Evolutionary conservation across 2,888 invertebrate genomes (phyloP).

Genomic region (Stegana nigrithorax): DNA sequence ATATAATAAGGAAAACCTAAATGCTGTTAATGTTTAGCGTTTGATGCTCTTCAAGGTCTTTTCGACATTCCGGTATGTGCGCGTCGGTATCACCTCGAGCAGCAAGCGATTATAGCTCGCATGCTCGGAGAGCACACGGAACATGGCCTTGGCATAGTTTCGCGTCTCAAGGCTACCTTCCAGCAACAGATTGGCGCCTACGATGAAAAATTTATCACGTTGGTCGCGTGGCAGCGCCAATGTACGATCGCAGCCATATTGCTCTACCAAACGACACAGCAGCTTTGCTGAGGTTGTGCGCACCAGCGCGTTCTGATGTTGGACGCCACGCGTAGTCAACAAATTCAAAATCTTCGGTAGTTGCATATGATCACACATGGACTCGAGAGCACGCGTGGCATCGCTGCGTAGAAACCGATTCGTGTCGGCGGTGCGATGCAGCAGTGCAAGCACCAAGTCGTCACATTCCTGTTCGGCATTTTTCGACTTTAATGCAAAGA

Average conservation of each 20-base stretch:
- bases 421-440: constrained; percentile 92
- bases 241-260: constrained; percentile 79
- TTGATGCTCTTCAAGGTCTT: constrained; percentile 75
- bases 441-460: constrained; percentile 81
- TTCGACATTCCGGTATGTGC: constrained; percentile 84
- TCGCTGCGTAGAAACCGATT: constrained; percentile 93
- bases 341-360: constrained; percentile 77
- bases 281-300: constrained; percentile 86
- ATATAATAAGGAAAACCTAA: not conserved
- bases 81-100: constrained; percentile 82
- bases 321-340: constrained; percentile 77
- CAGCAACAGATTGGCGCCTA: constrained; percentile 84
- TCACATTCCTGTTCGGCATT: constrained; percentile 82
- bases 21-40: constrained; percentile 29
- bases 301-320: constrained; percentile 89
- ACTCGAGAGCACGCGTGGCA: constrained; percentile 80
- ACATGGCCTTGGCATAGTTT: constrained; percentile 82
- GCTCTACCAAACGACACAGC: constrained; percentile 78
- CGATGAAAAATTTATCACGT: constrained; percentile 81
- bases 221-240: constrained; percentile 81
- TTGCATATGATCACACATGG: constrained; percentile 82
- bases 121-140: constrained; percentile 79
- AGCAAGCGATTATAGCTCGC: constrained; percentile 81
- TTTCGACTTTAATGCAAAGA: constrained; percentile 77
- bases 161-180: constrained; percentile 91